Evolutionary conservation across 2,113 vertebrate genomes (phyloP).

Genomic region (Entosphenus tridentatus): DNA sequence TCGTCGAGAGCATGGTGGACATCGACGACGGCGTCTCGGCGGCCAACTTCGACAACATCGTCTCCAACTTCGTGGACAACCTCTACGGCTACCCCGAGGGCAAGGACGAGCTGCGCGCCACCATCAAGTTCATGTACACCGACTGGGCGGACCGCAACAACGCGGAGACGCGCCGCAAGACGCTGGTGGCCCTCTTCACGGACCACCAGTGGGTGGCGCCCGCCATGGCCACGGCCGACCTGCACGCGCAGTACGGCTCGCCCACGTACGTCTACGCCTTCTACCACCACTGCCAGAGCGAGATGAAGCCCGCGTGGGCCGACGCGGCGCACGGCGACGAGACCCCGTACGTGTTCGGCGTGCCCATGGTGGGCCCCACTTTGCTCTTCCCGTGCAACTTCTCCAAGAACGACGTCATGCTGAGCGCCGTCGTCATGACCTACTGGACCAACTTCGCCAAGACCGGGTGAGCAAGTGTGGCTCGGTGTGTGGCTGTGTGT

Average conservation of each 20-base stretch:
- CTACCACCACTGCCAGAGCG: conserved; percentile 97
- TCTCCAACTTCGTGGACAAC: conserved; percentile 96
- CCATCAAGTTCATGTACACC: conserved; percentile 99
- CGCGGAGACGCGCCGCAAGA: conserved; percentile 80
- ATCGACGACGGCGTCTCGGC: conserved; percentile 85
- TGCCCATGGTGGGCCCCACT: conserved; percentile 91
- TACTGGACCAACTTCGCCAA: conserved; percentile 99
- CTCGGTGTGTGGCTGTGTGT: no score
- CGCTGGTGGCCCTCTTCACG: conserved; percentile 83
- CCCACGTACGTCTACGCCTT: conserved; percentile 98
- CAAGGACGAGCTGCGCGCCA: conserved; percentile 82
- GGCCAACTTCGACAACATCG: conserved; percentile 88
- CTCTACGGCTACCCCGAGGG: conserved; percentile 90
- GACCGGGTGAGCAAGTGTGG: conserved; percentile 52
- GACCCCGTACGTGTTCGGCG: conserved; percentile 88
- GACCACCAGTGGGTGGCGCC: conserved; percentile 99
- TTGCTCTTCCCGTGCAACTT: conserved; percentile 97
- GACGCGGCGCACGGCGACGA: conserved; percentile 90
- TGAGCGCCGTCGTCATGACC: conserved; percentile 96
- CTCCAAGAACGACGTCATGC: conserved; percentile 95
- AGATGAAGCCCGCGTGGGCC: conserved; percentile 97
- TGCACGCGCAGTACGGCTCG: conserved; percentile 84
- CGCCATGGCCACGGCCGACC: conserved; percentile 74
- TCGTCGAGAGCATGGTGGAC: conserved; percentile 91
- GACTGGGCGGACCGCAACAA: conserved; percentile 97